These are phyloP conservation scores for Lagenorhynchus albirostris DNA, from an alignment of 2,113 vertebrate genomes.

Conservation along the genomic window DNA sequence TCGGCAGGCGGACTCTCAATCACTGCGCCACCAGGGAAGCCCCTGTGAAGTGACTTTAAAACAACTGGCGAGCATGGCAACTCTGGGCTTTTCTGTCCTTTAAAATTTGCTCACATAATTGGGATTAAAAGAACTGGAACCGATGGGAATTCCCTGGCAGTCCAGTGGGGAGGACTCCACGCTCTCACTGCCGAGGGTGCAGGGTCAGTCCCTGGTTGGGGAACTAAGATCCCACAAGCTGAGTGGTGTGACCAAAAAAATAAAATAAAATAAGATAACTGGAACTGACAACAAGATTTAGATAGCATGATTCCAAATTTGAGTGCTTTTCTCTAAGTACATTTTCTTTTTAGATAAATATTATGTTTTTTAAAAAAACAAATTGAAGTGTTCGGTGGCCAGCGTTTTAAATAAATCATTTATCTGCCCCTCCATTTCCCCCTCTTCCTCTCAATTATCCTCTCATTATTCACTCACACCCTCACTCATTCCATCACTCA, in stretches of 20 bases:
- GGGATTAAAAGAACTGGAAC: background rate
- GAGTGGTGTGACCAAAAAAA: background rate
- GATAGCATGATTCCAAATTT: background rate
- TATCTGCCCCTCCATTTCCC: background rate
- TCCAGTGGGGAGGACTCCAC: background rate
- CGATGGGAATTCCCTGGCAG: background rate
- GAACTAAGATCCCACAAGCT: background rate
- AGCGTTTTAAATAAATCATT: background rate
- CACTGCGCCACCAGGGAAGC: too few species aligned
- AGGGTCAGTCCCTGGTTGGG: background rate
- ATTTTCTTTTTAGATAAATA: constrained; percentile 14
- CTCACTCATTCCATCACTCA: background rate
- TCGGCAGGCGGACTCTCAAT: too few species aligned
- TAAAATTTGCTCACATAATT: background rate
- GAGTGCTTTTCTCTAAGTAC: background rate
- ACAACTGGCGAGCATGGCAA: background rate
- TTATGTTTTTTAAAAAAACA: background rate
- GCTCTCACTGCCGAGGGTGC: background rate
- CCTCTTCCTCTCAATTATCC: too few species aligned
- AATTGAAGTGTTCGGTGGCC: background rate
- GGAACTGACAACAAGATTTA: background rate
- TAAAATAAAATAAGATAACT: background rate
- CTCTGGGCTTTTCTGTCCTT: background rate
- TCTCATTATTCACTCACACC: background rate
- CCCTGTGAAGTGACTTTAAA: constrained; percentile 1